A percentile compares a stretch with the other conserved stretches of the same genome.
Conservation (phyloP, 2,113 vertebrate genomes). For the Syrrhaptes paradoxus region DNA sequence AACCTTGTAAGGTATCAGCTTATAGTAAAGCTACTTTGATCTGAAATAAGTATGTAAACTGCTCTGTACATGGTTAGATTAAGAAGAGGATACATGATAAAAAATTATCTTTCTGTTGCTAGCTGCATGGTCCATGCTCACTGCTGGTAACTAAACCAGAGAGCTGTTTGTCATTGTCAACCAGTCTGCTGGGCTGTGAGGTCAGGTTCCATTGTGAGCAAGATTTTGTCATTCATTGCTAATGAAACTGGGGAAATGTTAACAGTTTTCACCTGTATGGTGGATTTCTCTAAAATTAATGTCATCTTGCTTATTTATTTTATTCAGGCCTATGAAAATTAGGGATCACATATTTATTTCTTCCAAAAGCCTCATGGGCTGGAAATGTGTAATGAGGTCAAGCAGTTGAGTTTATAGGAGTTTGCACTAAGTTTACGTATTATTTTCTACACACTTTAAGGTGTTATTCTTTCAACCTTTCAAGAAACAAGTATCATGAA, state of each 20-base stretch:
- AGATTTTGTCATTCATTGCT: not conserved
- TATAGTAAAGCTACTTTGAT: constrained; percentile 5
- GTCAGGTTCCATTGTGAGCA: not conserved
- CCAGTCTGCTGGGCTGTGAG: not conserved
- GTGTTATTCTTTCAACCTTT: not conserved
- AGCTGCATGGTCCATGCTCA: not conserved
- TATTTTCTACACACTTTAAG: not conserved
- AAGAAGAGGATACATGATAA: not conserved
- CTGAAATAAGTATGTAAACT: not conserved
- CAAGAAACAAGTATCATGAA: not conserved
- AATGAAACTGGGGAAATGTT: not conserved
- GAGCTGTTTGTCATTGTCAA: not conserved
- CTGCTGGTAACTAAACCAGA: not conserved
- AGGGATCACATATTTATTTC: not conserved
- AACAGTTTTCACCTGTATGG: not conserved
- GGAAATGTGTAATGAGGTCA: not conserved
- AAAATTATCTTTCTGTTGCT: not conserved
- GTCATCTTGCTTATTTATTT: not conserved
- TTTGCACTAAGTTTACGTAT: not conserved
- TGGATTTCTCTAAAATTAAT: not conserved
- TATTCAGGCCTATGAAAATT: not conserved
- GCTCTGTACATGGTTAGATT: not conserved
- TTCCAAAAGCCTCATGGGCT: not conserved
- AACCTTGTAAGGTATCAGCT: not conserved
- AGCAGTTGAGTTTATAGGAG: not conserved